A percentile compares a stretch with the other conserved stretches of the same genome.
Evolutionary conservation across 2,888 invertebrate genomes (phyloP).

Genomic region (Nasonovia ribisnigri): DNA sequence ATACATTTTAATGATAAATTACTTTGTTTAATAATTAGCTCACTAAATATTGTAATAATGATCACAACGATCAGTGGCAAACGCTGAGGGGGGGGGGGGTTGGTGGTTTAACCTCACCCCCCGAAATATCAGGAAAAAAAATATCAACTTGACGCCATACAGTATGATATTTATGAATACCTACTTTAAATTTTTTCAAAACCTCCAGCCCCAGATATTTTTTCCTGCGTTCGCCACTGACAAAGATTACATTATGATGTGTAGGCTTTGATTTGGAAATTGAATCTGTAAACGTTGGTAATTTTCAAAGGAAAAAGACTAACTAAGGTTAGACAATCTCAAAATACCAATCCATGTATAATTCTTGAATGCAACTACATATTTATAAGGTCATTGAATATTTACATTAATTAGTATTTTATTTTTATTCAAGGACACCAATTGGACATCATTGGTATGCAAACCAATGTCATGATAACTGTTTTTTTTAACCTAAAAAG

Average conservation of each 20-base stretch:
- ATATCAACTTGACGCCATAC: too few species aligned
- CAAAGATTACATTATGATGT: background rate
- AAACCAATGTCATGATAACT: background rate
- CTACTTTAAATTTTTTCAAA: too few species aligned
- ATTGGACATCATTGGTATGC: too few species aligned
- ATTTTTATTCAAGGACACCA: background rate
- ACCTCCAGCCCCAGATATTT: too few species aligned
- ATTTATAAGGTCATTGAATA: slow-evolving; percentile 9
- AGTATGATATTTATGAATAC: too few species aligned
- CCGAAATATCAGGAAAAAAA: too few species aligned
- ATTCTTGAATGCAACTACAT: background rate
- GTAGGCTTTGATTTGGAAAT: background rate
- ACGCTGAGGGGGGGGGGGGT: too few species aligned
- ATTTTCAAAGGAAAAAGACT: background rate
- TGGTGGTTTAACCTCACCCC: too few species aligned
- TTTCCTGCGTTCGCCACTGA: too few species aligned
- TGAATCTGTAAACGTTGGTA: background rate
- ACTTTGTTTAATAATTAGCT: background rate
- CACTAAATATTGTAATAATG: background rate
- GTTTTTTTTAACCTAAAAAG: background rate
- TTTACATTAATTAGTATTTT: background rate
- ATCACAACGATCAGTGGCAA: too few species aligned
- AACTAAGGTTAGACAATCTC: background rate
- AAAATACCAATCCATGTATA: background rate
- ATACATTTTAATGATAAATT: background rate